Conservation (phyloP, 2,797 vertebrate species). For the Chelidonichthys spinosus region DNA sequence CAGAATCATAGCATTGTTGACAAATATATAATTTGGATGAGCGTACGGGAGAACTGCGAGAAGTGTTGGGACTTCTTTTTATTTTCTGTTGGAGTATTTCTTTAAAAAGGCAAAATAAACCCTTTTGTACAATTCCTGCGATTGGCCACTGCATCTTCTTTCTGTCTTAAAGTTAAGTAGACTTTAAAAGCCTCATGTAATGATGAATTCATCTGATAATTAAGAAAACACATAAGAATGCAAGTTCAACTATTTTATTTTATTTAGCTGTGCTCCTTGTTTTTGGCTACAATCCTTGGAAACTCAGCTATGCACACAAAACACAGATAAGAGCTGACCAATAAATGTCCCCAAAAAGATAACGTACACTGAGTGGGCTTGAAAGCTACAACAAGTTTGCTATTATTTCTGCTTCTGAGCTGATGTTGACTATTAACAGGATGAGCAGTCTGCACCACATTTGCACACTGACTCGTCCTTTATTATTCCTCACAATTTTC, state of each 20-base stretch:
- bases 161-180: background rate
- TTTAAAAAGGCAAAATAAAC: background rate
- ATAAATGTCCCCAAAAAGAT: constrained; percentile 18
- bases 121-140: background rate
- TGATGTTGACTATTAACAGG: background rate
- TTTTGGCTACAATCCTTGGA: background rate
- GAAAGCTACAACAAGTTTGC: background rate
- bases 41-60: background rate
- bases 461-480: background rate
- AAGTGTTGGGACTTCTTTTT: background rate
- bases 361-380: background rate
- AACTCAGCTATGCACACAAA: background rate
- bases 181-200: background rate
- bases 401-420: background rate
- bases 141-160: background rate
- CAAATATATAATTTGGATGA: background rate
- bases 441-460: background rate
- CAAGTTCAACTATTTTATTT: background rate
- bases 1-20: background rate
- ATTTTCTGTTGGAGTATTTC: background rate
- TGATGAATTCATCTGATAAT: background rate
- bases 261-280: background rate
- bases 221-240: background rate
- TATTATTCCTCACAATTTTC: too few relatives aligned
- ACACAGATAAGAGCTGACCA: constrained; percentile 25